A percentile compares a stretch with the other conserved stretches of the same genome.
phyloP scores from a whole-genome alignment of 2,888 invertebrate species.

The Ectemnius cavifrons region DNA sequence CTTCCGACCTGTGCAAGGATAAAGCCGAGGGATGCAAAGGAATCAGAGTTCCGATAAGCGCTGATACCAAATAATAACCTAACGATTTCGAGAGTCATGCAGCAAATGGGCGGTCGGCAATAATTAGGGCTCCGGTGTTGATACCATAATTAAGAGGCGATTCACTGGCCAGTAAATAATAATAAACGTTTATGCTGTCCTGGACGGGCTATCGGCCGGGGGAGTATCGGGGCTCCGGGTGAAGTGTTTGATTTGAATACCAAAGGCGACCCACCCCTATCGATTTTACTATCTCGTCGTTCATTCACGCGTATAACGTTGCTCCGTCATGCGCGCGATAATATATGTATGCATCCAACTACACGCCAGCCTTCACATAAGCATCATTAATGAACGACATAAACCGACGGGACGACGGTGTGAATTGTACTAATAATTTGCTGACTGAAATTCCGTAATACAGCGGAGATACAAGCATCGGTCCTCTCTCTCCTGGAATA shows the following conservation, averaged over 20 bases:
- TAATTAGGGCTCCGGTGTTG: conserved; percentile 20
- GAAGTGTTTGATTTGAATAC: conserved; percentile 51
- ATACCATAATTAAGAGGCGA: conserved; percentile 41
- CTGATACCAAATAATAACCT: too few relatives aligned
- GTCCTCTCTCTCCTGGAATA: conserved; percentile 25
- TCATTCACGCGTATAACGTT: conserved; percentile 44
- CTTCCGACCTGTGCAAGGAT: too few relatives aligned
- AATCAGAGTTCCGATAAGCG: too few relatives aligned
- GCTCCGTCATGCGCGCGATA: conserved; percentile 9
- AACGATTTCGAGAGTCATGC: too few relatives aligned
- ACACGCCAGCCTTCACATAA: conserved; percentile 37
- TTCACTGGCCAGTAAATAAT: conserved; percentile 51
- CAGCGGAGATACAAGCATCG: conserved; percentile 43
- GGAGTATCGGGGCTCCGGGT: conserved; percentile 13
- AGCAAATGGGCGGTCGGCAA: background rate
- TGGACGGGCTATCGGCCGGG: background rate
- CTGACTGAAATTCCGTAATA: conserved; percentile 56
- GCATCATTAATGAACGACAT: conserved; percentile 49
- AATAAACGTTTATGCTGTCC: conserved; percentile 55
- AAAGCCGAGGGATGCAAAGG: too few relatives aligned
- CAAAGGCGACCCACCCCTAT: conserved; percentile 45
- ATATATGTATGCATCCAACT: conserved; percentile 10
- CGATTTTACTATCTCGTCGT: conserved; percentile 47
- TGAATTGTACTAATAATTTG: conserved; percentile 56
- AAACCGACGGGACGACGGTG: conserved; percentile 43